Evolutionary conservation across 2,797 vertebrate genomes (phyloP), one percentile per base, ranked within the genome.

Genomic region (Mormyrops boulengeri): DNA sequence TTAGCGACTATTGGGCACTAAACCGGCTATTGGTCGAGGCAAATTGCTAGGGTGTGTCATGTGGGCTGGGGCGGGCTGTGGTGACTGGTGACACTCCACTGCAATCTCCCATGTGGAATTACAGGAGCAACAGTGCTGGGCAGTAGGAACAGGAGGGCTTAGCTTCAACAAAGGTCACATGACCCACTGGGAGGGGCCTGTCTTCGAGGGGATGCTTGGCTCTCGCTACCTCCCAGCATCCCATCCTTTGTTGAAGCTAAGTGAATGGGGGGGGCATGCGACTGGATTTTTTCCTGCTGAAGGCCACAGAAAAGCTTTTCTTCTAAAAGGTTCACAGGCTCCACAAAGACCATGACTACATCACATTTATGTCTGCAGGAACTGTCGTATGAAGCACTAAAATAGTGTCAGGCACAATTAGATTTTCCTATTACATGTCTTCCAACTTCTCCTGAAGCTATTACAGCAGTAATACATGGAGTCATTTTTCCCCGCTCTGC

Each of bases 1-100:
- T 96, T 96, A 96, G 91, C 60, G 89, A 92, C 93, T 96, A 96
- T 96, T 95, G 96, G 95, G 94, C 94, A 94, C 93, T 95, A 94
- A 95, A 95, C 96, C 95, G 94, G 93, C 94, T 94, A 94, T 94
- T 96, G 95, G 95, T 95, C 93, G 95, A 95, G 94, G 95, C 93
- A 96, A 96, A 97, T 96, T 95, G 95, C 95, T 94, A 89, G 93
- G 93, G 93, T 91, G 92, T 93, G 93, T 92, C 92, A 90, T 92
- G 94, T 93, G 92, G 88, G 93, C 92, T 93, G 92, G 95, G 95
- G 94, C 95, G 93, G 95, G 95, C 95, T 95, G 95, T 91, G 91
- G 92, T 93, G 95, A 95, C 94, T 93, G 93, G 91, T 60, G 52
- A 41, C 6, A 52, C 26, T 38, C 52, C 12, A 34, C 30, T 14